Conservation (phyloP, 2,797 vertebrate genomes). For the Rhodeus uyekii region DNA sequence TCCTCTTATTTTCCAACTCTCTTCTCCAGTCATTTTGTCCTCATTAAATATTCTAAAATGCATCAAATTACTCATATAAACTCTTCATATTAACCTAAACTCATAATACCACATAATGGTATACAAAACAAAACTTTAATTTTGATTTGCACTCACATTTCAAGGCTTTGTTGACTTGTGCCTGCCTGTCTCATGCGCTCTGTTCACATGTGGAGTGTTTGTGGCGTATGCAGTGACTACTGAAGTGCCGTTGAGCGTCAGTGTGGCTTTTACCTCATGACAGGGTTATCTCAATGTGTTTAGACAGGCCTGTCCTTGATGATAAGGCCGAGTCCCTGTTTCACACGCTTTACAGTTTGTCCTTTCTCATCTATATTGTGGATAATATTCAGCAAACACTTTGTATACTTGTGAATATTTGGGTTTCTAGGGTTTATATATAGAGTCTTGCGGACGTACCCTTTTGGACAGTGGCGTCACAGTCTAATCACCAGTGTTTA, state of each 20-base stretch:
- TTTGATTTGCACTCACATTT: constrained; percentile 37
- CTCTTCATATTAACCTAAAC: not conserved
- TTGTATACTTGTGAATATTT: not conserved
- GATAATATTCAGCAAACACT: not conserved
- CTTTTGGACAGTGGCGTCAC: not conserved
- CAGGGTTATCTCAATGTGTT: constrained; percentile 32
- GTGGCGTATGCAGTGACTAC: constrained; percentile 5
- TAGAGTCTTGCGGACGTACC: not conserved
- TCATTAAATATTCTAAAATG: not conserved
- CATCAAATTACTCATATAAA: not conserved
- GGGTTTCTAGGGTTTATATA: not conserved
- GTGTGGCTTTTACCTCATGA: not conserved
- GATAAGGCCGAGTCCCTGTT: constrained; percentile 8
- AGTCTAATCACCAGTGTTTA: not conserved
- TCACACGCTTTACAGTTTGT: not conserved
- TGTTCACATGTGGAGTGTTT: constrained; percentile 22
- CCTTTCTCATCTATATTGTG: not conserved
- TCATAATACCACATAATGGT: not conserved
- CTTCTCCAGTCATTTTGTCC: not conserved
- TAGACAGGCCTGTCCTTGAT: constrained; percentile 27
- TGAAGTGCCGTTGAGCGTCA: constrained; percentile 22
- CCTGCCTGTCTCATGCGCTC: not conserved
- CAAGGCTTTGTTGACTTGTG: constrained; percentile 21
- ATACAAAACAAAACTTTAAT: not conserved
- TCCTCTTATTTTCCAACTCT: not conserved